phyloP scores from a whole-genome alignment of 2,888 invertebrate species.

The Acanthopleura granulata region DNA sequence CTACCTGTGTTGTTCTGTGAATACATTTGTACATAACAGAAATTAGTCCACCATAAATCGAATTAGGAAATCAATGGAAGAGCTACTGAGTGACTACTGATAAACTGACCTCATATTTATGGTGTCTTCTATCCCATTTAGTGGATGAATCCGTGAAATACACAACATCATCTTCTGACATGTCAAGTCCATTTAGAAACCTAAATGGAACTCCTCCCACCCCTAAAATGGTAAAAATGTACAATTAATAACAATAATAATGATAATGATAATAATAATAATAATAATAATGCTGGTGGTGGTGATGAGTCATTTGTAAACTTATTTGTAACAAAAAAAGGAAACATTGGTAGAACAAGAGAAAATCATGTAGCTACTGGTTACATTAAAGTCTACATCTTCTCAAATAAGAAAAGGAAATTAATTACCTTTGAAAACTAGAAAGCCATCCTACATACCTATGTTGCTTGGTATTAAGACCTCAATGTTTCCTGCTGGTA shows the following conservation, averaged over 20 bases:
- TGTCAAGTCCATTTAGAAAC: conserved; percentile 51
- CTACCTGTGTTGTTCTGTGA: too few species aligned
- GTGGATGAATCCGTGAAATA: conserved; percentile 52
- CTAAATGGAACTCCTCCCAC: conserved; percentile 38
- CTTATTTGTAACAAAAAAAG: too few species aligned
- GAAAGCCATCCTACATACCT: conserved; percentile 26
- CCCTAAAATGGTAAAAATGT: conserved; percentile 32
- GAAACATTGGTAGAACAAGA: too few species aligned
- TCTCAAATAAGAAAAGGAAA: conserved; percentile 2
- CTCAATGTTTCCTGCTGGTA: conserved; percentile 31
- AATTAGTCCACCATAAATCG: too few species aligned
- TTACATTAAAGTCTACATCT: background rate
- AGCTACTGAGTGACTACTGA: background rate
- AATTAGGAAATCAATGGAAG: too few species aligned
- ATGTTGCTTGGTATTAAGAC: conserved; percentile 36
- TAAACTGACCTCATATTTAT: conserved; percentile 47
- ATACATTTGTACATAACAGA: too few species aligned
- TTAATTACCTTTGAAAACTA: background rate
- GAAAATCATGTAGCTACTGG: too few species aligned
- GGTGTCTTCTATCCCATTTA: conserved; percentile 51
- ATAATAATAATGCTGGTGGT: too few species aligned
- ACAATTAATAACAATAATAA: background rate
- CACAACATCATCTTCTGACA: conserved; percentile 39
- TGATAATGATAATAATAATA: background rate
- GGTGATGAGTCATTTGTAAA: too few species aligned